Percentiles rank a stretch among this genome's conserved stretches.
Conservation (phyloP, 2,888 invertebrate genomes). For the Spilarctia lutea region DNA sequence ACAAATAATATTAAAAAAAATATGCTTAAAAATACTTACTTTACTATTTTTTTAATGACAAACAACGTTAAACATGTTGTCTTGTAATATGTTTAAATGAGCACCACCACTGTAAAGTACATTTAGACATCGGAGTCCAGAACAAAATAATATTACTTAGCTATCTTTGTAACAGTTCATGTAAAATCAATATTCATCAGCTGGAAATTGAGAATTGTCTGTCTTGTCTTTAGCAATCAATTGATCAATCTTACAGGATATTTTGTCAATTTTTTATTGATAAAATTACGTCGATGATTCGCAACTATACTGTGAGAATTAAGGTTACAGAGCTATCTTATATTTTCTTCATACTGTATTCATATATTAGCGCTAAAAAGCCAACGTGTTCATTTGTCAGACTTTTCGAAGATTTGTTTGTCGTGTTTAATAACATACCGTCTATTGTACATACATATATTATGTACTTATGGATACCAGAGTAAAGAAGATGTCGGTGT, state of each 20-base stretch:
- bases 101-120: background rate
- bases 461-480: no score
- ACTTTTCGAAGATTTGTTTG: no score
- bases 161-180: background rate
- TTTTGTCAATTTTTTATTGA: background rate
- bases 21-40: background rate
- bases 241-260: no score
- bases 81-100: constrained; percentile 5
- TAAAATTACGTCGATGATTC: background rate
- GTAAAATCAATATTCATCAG: background rate
- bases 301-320: background rate
- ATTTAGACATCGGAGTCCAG: background rate
- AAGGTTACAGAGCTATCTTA: background rate
- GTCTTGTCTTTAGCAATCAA: background rate
- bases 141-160: background rate
- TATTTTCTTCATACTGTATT: background rate
- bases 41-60: constrained; percentile 26
- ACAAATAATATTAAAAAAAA: constrained; percentile 1
- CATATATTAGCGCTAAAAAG: background rate
- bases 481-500: no score
- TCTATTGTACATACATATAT: no score
- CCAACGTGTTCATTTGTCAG: background rate
- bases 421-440: background rate
- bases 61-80: constrained; percentile 19
- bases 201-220: background rate